Evolutionary conservation across 2,797 vertebrate genomes (phyloP).

Genomic region (Helostoma temminkii): DNA sequence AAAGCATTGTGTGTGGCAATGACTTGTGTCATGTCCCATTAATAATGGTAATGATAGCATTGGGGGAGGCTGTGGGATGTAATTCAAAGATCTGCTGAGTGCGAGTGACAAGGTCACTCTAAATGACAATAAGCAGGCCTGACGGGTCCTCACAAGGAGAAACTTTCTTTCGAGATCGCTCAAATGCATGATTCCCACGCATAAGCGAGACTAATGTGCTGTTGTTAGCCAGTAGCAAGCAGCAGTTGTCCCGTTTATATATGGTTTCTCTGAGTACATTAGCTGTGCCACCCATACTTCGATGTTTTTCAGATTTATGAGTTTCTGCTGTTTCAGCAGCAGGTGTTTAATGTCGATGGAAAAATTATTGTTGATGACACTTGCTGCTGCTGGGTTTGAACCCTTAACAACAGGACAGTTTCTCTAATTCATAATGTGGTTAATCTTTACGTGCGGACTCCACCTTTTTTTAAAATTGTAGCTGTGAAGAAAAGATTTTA

Average conservation of each 20-base stretch:
- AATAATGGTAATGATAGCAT: slow-evolving; percentile 84
- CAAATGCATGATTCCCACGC: neutral
- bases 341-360: slow-evolving; percentile 33
- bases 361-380: slow-evolving; percentile 2
- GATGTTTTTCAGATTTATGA: slow-evolving; percentile 10
- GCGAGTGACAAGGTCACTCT: slow-evolving; percentile 78
- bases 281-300: slow-evolving; percentile 1
- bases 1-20: slow-evolving; percentile 72
- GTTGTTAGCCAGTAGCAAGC: slow-evolving; percentile 9
- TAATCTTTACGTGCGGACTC: too few relatives aligned
- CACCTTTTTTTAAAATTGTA: too few relatives aligned
- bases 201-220: slow-evolving; percentile 4
- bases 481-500: too few relatives aligned
- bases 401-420: neutral
- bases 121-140: slow-evolving; percentile 69
- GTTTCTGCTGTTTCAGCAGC: slow-evolving; percentile 29
- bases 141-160: slow-evolving; percentile 55
- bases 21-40: slow-evolving; percentile 83
- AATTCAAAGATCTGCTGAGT: slow-evolving; percentile 75
- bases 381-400: slow-evolving; percentile 11
- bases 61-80: slow-evolving; percentile 64
- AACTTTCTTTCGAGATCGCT: slow-evolving; percentile 37
- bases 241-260: slow-evolving; percentile 14
- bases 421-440: too few relatives aligned
- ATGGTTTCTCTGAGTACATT: slow-evolving; percentile 13